phyloP scores from a whole-genome alignment of 2,888 invertebrate species.

The Neria commutata region DNA sequence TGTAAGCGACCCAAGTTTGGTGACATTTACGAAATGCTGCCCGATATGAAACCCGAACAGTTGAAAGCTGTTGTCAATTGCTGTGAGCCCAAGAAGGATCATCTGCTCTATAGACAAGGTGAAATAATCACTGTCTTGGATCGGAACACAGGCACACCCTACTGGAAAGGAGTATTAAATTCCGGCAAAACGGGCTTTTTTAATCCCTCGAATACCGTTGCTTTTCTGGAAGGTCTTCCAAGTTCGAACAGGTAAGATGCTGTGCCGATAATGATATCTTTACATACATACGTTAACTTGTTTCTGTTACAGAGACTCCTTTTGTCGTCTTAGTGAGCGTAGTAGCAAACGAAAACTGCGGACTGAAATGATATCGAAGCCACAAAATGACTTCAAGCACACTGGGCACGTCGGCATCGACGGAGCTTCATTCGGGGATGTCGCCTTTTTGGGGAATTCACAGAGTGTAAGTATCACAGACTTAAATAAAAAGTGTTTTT shows the following conservation, averaged over 20 bases:
- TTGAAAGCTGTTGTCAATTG: conserved; percentile 76
- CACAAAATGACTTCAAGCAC: conserved; percentile 96
- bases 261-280: not conserved
- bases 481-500: not conserved
- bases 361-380: conserved; percentile 94
- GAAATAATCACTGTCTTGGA: conserved; percentile 93
- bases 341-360: conserved; percentile 73
- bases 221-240: conserved; percentile 73
- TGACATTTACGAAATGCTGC: conserved; percentile 78
- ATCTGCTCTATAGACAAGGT: conserved; percentile 82
- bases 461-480: conserved; percentile 58
- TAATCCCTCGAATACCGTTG: conserved; percentile 86
- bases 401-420: conserved; percentile 95
- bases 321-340: conserved; percentile 66
- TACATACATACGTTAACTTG: not conserved
- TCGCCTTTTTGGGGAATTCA: conserved; percentile 67
- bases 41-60: conserved; percentile 89
- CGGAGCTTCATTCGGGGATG: conserved; percentile 96
- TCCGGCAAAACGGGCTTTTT: conserved; percentile 93
- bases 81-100: conserved; percentile 68
- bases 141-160: conserved; percentile 72
- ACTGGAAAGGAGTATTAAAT: conserved; percentile 91
- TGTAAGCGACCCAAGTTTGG: conserved; percentile 86
- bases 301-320: conserved; percentile 64
- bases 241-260: conserved; percentile 50